A percentile compares a stretch with the other conserved stretches of the same genome.
Evolutionary conservation across 2,113 vertebrate species (phyloP).

Genomic region (Pagrus major): DNA sequence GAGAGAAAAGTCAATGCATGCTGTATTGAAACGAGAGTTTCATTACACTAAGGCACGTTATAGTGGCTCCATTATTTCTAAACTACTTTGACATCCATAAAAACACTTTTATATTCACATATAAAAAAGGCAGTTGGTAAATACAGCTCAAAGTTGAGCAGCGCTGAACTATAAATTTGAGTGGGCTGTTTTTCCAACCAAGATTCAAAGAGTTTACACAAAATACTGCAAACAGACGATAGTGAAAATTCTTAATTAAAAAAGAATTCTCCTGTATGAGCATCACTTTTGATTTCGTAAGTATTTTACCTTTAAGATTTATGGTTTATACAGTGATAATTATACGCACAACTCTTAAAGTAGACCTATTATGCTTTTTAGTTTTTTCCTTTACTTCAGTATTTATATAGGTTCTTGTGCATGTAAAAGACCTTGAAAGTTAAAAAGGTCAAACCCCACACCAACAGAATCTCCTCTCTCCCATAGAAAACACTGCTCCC

Average conservation of each 20-base stretch:
- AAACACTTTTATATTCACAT: constrained; percentile 5
- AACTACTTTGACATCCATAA: background rate
- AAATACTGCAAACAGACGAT: background rate
- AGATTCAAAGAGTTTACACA: background rate
- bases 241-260: constrained; percentile 4
- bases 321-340: too few relatives aligned
- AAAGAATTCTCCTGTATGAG: background rate
- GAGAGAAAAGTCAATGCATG: constrained; percentile 1
- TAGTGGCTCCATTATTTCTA: constrained; percentile 6
- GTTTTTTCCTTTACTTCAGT: too few relatives aligned
- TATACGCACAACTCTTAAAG: too few relatives aligned
- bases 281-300: background rate
- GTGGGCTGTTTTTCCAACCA: background rate
- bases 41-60: background rate
- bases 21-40: background rate
- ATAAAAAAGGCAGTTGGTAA: background rate
- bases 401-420: too few relatives aligned
- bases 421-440: too few relatives aligned
- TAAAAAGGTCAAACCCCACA: too few relatives aligned
- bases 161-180: background rate
- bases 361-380: too few relatives aligned
- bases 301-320: too few relatives aligned
- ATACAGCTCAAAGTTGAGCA: constrained; percentile 1
- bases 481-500: too few relatives aligned
- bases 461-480: too few relatives aligned